Percentiles rank a stretch among this genome's conserved stretches.
Conservation (phyloP, 1,140 invertebrate genomes). For the Varroa destructor region DNA sequence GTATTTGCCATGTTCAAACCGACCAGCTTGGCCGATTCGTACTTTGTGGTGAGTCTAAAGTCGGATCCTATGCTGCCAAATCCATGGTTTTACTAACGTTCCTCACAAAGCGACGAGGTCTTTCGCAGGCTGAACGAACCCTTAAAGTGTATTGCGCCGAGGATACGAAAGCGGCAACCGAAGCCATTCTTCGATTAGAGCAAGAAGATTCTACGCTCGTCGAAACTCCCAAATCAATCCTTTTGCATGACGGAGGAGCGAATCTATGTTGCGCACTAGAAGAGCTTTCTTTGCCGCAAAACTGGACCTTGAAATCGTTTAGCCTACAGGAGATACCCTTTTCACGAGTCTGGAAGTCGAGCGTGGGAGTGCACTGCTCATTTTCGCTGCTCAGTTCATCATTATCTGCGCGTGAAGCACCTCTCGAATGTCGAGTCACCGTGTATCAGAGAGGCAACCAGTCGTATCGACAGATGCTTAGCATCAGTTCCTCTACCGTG, state of each 20-base stretch:
- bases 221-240: constrained; percentile 69
- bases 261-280: constrained; percentile 71
- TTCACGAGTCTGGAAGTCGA: constrained; percentile 74
- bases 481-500: constrained; percentile 39
- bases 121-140: constrained; percentile 53
- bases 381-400: constrained; percentile 57
- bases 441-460: constrained; percentile 46
- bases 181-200: constrained; percentile 56
- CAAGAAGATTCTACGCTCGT: constrained; percentile 67
- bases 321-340: constrained; percentile 84
- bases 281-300: constrained; percentile 54
- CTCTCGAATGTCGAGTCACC: constrained; percentile 41
- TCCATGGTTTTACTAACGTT: constrained; percentile 72
- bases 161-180: constrained; percentile 74
- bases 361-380: constrained; percentile 67
- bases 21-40: constrained; percentile 74
- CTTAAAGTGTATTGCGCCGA: constrained; percentile 80
- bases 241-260: constrained; percentile 74
- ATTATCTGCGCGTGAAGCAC: constrained; percentile 35
- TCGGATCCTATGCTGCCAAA: constrained; percentile 54
- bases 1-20: constrained; percentile 72
- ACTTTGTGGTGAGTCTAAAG: constrained; percentile 62
- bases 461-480: constrained; percentile 45
- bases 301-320: constrained; percentile 70
- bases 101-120: constrained; percentile 47